A percentile compares a stretch with the other conserved stretches of the same genome.
Evolutionary conservation across 2,113 vertebrate species (phyloP).

Genomic region (Dipodomys merriami): DNA sequence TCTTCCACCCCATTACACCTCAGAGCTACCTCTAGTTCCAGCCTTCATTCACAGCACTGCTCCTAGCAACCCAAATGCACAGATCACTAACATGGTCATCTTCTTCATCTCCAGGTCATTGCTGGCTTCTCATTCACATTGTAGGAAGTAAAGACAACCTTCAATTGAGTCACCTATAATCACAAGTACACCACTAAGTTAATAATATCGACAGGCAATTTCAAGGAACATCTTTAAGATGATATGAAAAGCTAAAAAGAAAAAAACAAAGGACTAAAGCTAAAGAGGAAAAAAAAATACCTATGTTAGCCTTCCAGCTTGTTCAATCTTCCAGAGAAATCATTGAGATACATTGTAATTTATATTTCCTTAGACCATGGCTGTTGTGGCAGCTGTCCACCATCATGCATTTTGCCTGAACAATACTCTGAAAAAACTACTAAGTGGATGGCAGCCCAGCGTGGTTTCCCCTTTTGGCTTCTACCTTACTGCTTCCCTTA

Average conservation of each 20-base stretch:
- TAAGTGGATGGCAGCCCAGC: background rate
- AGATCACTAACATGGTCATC: background rate
- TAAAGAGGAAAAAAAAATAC: background rate
- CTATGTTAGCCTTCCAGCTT: background rate
- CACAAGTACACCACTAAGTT: background rate
- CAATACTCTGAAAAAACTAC: slow-evolving; percentile 46
- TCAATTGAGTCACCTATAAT: background rate
- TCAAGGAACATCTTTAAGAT: background rate
- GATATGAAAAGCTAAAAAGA: background rate
- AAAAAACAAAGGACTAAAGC: background rate
- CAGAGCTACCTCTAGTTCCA: background rate
- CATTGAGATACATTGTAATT: slow-evolving; percentile 9
- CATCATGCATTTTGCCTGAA: slow-evolving; percentile 40
- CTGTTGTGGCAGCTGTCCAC: slow-evolving; percentile 13
- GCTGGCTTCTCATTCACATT: background rate
- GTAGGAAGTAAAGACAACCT: background rate
- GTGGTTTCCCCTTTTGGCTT: background rate
- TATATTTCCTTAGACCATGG: slow-evolving; percentile 47
- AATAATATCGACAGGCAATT: background rate
- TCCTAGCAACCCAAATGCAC: background rate
- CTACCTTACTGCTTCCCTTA: background rate
- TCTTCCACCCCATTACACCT: background rate
- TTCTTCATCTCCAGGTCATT: background rate
- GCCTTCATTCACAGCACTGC: no score
- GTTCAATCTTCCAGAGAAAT: slow-evolving; percentile 2